These are phyloP conservation scores for Kryptolebias marmoratus DNA, from an alignment of 2,113 vertebrate species.

Conservation along the genomic window DNA sequence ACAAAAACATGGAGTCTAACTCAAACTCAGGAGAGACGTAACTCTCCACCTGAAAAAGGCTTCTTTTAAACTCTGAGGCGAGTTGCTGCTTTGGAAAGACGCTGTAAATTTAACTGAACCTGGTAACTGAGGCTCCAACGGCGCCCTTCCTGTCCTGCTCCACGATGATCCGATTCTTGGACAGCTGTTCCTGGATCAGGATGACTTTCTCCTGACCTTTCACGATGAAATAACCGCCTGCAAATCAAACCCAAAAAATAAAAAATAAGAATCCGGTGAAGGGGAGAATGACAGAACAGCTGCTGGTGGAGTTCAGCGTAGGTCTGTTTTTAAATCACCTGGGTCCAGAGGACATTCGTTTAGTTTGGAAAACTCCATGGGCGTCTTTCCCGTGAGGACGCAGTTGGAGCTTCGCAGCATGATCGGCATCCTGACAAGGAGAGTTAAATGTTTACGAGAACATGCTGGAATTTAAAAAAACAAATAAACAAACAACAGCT, in stretches of 20 bases:
- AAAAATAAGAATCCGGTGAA: no score
- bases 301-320: neutral
- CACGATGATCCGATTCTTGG: slow-evolving; percentile 98
- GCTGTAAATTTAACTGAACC: slow-evolving; percentile 74
- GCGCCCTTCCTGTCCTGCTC: slow-evolving; percentile 96
- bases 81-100: neutral
- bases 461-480: neutral
- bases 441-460: slow-evolving; percentile 1
- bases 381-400: slow-evolving; percentile 94
- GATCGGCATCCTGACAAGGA: slow-evolving; percentile 91
- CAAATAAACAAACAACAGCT: no score
- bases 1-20: no score
- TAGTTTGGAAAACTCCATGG: slow-evolving; percentile 94
- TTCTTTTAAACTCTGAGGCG: neutral
- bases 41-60: neutral
- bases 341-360: slow-evolving; percentile 98
- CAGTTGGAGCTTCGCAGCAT: slow-evolving; percentile 98
- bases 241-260: neutral
- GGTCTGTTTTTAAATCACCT: slow-evolving; percentile 75
- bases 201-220: slow-evolving; percentile 99
- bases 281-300: neutral
- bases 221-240: slow-evolving; percentile 98
- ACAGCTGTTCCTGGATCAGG: slow-evolving; percentile 98
- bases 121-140: slow-evolving; percentile 96
- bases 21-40: neutral